phyloP scores from a whole-genome alignment of 2,888 invertebrate genomes.

The Norana najaformis region DNA sequence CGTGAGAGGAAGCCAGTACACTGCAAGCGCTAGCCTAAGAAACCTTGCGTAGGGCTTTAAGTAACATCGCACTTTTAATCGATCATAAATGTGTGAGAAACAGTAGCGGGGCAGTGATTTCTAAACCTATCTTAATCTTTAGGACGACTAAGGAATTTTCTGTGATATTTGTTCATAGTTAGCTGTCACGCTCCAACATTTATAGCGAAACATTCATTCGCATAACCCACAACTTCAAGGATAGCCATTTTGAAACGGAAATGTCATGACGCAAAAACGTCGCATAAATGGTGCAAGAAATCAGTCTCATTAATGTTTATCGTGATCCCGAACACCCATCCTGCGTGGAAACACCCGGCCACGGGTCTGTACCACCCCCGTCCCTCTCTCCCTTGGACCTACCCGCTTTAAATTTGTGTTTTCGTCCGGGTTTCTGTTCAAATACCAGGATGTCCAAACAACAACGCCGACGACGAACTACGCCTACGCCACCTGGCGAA shows the following conservation, averaged over 20 bases:
- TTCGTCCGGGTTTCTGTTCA: slow-evolving; percentile 61
- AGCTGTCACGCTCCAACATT: not conserved
- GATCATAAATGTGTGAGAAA: not conserved
- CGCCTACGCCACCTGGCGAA: not conserved
- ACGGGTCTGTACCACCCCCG: not conserved
- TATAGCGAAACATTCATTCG: not conserved
- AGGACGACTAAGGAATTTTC: not conserved
- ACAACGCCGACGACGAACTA: not conserved
- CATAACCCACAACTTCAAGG: not conserved
- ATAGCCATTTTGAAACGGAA: slow-evolving; percentile 23
- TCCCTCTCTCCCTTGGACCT: not conserved
- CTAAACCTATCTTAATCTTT: not conserved
- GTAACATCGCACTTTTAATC: not conserved
- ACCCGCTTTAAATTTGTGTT: slow-evolving; percentile 51
- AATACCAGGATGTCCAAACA: slow-evolving; percentile 58
- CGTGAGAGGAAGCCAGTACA: not conserved
- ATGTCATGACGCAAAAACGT: not conserved
- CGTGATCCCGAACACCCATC: not conserved
- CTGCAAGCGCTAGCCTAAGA: not conserved
- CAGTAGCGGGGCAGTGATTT: not conserved
- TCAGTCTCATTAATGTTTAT: not conserved
- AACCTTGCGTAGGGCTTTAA: not conserved
- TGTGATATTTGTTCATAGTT: not conserved
- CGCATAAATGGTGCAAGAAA: not conserved
- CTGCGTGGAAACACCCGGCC: not conserved